Evolutionary conservation across 2,797 vertebrate species (phyloP).

Genomic region (Cuculus canorus): DNA sequence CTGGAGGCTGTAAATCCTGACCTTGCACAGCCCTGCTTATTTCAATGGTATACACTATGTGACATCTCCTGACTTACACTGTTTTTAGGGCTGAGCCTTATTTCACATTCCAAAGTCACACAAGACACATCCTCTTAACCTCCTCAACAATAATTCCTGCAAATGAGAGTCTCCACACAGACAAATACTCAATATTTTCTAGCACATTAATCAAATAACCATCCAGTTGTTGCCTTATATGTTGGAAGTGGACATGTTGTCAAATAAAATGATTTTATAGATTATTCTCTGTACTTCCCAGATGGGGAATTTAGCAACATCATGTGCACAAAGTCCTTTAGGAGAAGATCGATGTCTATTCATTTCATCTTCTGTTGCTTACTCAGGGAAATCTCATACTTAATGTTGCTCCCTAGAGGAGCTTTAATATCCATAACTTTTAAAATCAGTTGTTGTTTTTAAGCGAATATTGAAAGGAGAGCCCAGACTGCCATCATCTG

Average conservation of each 20-base stretch:
- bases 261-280: slow-evolving; percentile 74
- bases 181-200: slow-evolving; percentile 54
- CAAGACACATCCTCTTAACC: slow-evolving; percentile 44
- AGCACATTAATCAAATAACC: slow-evolving; percentile 68
- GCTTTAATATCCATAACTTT: background rate
- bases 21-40: background rate
- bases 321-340: slow-evolving; percentile 33
- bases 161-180: slow-evolving; percentile 56
- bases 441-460: background rate
- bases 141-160: slow-evolving; percentile 53
- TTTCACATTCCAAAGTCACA: slow-evolving; percentile 32
- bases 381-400: slow-evolving; percentile 41
- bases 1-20: background rate
- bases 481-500: background rate
- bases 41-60: slow-evolving; percentile 3
- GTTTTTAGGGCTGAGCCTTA: slow-evolving; percentile 30
- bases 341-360: slow-evolving; percentile 58
- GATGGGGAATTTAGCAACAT: slow-evolving; percentile 59
- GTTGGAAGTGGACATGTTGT: slow-evolving; percentile 46
- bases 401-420: slow-evolving; percentile 3
- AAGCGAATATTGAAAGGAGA: background rate
- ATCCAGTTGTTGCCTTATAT: slow-evolving; percentile 55
- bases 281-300: slow-evolving; percentile 60
- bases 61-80: slow-evolving; percentile 13
- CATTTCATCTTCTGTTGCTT: slow-evolving; percentile 60